Percentiles rank a stretch among this genome's conserved stretches.
Evolutionary conservation across 2,113 vertebrate genomes (phyloP).

Genomic region (Rutilus rutilus): DNA sequence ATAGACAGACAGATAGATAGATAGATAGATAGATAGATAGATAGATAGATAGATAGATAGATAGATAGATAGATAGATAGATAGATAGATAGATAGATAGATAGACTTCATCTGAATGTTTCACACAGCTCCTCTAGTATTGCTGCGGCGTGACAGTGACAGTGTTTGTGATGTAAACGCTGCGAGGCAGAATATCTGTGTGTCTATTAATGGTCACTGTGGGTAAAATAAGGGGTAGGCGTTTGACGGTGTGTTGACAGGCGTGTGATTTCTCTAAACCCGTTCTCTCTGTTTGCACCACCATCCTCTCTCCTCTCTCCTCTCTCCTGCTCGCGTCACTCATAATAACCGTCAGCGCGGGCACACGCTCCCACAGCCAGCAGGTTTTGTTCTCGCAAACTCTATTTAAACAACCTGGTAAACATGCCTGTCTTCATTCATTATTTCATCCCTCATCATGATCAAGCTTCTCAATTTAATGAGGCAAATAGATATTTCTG

Average conservation of each 20-base stretch:
- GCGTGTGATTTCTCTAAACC: constrained; percentile 50
- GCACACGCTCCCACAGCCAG: constrained; percentile 31
- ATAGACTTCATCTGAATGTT: not conserved
- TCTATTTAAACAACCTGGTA: constrained; percentile 78
- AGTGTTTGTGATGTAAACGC: not conserved
- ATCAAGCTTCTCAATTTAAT: constrained; percentile 81
- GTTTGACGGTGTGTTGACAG: constrained; percentile 45
- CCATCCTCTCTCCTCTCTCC: not conserved
- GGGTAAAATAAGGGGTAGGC: constrained; percentile 25
- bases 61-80: not conserved
- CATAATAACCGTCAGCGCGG: constrained; percentile 58
- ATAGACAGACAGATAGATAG: not conserved
- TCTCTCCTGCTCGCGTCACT: constrained; percentile 54
- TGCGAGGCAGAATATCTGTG: not conserved
- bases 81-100: not conserved
- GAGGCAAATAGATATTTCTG: constrained; percentile 83
- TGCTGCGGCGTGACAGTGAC: constrained; percentile 22
- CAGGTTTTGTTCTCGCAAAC: constrained; percentile 59
- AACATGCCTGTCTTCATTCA: constrained; percentile 83
- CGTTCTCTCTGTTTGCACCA: constrained; percentile 46
- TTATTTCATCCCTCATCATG: constrained; percentile 79
- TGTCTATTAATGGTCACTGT: constrained; percentile 26
- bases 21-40: not conserved
- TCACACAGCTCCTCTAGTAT: not conserved
- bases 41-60: too few species aligned